Percentiles rank a stretch among this genome's conserved stretches.
These are phyloP conservation scores for Heliornis fulica DNA, from an alignment of 2,113 vertebrate genomes.

Conservation along the genomic window DNA sequence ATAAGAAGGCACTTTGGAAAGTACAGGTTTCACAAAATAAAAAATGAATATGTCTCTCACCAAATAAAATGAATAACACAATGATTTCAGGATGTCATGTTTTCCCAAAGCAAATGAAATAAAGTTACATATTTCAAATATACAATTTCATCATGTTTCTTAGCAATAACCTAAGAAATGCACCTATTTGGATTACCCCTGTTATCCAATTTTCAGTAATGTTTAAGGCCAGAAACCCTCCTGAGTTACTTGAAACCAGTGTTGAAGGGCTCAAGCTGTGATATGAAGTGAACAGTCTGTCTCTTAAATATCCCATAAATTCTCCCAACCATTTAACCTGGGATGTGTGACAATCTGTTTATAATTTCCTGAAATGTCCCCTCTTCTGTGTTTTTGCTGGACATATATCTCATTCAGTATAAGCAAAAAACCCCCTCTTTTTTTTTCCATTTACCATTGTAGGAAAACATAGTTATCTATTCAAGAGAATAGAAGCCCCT, in stretches of 20 bases:
- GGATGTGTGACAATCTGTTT: conserved; percentile 27
- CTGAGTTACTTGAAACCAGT: not conserved
- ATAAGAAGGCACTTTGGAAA: not conserved
- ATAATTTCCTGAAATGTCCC: conserved; percentile 58
- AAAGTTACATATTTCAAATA: not conserved
- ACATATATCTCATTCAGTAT: not conserved
- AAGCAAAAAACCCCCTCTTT: not conserved
- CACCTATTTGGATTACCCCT: conserved; percentile 14
- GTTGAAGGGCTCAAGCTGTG: conserved; percentile 27
- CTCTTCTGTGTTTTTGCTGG: not conserved
- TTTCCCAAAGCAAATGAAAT: conserved; percentile 8
- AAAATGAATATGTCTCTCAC: not conserved
- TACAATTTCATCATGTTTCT: not conserved
- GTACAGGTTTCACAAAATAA: not conserved
- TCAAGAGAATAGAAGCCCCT: not conserved
- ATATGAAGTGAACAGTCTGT: conserved; percentile 17
- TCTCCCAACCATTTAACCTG: conserved; percentile 38
- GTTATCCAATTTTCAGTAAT: conserved; percentile 7
- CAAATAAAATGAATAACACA: not conserved
- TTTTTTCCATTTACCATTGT: not conserved
- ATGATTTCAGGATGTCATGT: not conserved
- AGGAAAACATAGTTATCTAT: not conserved
- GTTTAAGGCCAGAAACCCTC: conserved; percentile 31
- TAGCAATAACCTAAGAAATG: not conserved
- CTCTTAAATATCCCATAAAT: conserved; percentile 16